Conservation (phyloP, 2,797 vertebrate genomes). For the Siniperca obscura region DNA sequence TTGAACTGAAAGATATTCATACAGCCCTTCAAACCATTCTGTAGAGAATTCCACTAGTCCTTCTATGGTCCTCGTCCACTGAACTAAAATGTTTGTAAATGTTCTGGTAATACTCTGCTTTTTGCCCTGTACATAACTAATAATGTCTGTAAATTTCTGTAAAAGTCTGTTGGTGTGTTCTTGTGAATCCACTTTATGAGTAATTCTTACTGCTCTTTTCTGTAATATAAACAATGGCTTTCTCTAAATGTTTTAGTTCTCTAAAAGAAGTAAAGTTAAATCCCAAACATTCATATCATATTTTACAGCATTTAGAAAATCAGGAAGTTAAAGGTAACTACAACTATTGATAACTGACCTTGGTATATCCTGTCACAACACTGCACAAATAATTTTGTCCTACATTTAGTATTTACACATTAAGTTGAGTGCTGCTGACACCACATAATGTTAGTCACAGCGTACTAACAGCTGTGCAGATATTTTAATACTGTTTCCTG, state of each 20-base stretch:
- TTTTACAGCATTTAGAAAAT: neutral
- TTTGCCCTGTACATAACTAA: too few species aligned
- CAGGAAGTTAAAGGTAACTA: neutral
- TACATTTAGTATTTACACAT: conserved; percentile 18
- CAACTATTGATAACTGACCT: neutral
- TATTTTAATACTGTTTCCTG: conserved; percentile 53
- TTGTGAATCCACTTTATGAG: too few species aligned
- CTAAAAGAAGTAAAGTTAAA: neutral
- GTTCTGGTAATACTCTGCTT: too few species aligned
- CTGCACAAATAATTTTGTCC: neutral
- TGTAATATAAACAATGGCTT: too few species aligned
- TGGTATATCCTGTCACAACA: neutral
- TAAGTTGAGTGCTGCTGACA: neutral
- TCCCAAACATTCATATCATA: neutral
- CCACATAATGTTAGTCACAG: neutral
- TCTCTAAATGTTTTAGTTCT: neutral
- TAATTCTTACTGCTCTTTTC: too few species aligned
- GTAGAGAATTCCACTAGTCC: neutral
- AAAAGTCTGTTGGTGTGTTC: too few species aligned
- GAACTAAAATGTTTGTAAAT: neutral
- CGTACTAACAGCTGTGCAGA: neutral
- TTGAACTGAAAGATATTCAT: too few species aligned
- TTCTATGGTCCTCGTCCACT: neutral
- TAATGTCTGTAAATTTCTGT: too few species aligned
- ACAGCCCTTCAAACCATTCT: too few species aligned